Conservation (phyloP, 2,888 invertebrate genomes). For the Oxytorus armatus region DNA sequence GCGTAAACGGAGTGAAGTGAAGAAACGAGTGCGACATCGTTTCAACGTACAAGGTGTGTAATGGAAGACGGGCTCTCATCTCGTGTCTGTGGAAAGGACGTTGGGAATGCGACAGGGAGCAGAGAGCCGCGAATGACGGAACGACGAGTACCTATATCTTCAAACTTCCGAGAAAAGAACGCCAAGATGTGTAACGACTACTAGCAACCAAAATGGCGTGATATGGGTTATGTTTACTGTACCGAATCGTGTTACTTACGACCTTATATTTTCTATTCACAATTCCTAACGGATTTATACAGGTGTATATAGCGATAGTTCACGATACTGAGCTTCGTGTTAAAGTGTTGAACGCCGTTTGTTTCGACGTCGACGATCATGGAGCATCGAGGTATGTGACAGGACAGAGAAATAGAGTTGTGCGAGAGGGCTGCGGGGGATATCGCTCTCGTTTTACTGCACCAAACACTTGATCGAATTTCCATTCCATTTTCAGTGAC, state of each 20-base stretch:
- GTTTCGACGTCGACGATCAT: conserved; percentile 5
- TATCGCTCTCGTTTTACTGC: background rate
- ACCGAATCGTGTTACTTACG: background rate
- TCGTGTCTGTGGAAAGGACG: conserved; percentile 27
- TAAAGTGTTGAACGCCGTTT: background rate
- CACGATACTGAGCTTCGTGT: too few relatives aligned
- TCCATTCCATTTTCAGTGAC: conserved; percentile 29
- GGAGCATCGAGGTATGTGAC: conserved; percentile 29
- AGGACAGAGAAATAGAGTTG: background rate
- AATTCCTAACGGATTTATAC: background rate
- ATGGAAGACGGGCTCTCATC: conserved; percentile 36
- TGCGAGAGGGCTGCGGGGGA: background rate
- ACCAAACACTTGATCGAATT: conserved; percentile 29
- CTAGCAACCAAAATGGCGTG: conserved; percentile 1
- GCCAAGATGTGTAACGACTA: background rate
- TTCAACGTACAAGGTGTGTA: conserved; percentile 32
- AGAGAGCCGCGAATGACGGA: conserved; percentile 40
- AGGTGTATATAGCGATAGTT: background rate
- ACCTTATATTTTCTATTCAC: too few relatives aligned
- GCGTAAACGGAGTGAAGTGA: conserved; percentile 26
- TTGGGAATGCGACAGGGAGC: conserved; percentile 44
- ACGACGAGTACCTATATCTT: conserved; percentile 52
- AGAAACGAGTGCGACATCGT: conserved; percentile 33
- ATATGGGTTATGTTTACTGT: background rate
- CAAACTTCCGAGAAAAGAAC: conserved; percentile 22